Percentiles rank a stretch among this genome's conserved stretches.
Evolutionary conservation across 2,888 invertebrate species (phyloP).

Genomic region (Portevinia maculata): DNA sequence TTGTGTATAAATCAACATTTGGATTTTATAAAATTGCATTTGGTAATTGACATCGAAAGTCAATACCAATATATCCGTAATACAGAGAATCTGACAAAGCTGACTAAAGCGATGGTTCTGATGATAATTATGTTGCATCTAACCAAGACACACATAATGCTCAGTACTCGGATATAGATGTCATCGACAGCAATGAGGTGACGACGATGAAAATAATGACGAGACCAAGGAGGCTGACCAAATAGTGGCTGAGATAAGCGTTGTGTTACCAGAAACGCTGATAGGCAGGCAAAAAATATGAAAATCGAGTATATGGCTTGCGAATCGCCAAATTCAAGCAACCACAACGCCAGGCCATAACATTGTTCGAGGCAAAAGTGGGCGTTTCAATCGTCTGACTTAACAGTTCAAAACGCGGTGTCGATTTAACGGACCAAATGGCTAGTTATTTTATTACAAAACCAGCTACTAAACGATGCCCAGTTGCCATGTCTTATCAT

Average conservation of each 20-base stretch:
- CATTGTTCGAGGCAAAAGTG: no score
- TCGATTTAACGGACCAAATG: no score
- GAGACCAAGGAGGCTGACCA: constrained; percentile 5
- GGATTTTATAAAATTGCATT: constrained; percentile 4
- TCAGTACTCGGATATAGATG: constrained; percentile 19
- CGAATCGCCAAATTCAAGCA: no score
- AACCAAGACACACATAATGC: constrained; percentile 2
- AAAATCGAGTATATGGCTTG: no score
- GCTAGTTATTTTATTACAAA: no score
- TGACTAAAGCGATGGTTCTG: constrained; percentile 11
- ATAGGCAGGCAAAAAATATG: background rate
- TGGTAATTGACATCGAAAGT: constrained; percentile 7
- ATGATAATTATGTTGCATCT: constrained; percentile 10
- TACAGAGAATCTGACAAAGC: constrained; percentile 3
- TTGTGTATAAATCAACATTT: constrained; percentile 7
- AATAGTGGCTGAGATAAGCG: constrained; percentile 1
- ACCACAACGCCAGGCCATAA: no score
- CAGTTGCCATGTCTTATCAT: no score
- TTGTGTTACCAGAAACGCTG: constrained; percentile 8
- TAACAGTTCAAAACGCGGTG: no score
- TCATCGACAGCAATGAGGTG: constrained; percentile 6
- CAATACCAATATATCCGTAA: constrained; percentile 1
- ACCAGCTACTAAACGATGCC: no score
- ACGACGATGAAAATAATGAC: constrained; percentile 2
- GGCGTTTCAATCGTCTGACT: no score